Base-by-base conservation (phyloP, 2,113 vertebrate species). In the Vulpes vulpes region DNA sequence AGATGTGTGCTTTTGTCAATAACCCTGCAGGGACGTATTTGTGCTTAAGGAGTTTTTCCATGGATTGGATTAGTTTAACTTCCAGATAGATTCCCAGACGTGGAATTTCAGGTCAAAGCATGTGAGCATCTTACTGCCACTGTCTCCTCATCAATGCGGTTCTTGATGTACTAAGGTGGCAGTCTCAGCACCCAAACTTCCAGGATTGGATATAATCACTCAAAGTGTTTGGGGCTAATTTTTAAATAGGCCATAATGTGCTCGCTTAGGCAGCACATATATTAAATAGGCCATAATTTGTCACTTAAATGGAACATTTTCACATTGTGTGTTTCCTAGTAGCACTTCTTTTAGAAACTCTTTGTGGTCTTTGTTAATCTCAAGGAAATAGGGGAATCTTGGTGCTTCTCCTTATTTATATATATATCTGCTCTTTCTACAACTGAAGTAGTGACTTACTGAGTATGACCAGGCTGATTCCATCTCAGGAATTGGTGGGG, bases 261-360 rank as follows among this genome's bases (percentile, higher is more conserved):
- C 43, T 43, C 43, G 43, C 43, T 43, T 43, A 43, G 43, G 43
- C 43, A 43, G 43, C 43, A 43, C 43, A 43, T 43, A 43, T 43
- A 43, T 81, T 30, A 94, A 62, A 74, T 64, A 89, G n/a, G 65
- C 19, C 89, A 43, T 81, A 62, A 89, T 94, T 94, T 89, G 8
- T 32, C 43, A 64, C 60, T 89, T 73, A 30, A 73, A 80, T 35
- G 23, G 30, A 62, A 89, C 23, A 12, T 64, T 74, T 78, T 32
- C 17, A 35, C 32, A 5, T 32, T 82, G 57, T 80, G 27, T 80
- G 16, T 79, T 91, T 91, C 53, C 19, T 74, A 15, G 43, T 38
- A 55, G 43, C 27, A 83, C 25, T 79, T 71, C 30, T 82, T 89
- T 71, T 94, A 15, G 53, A 23, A 35, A 73, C 60, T 87, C 19